These are phyloP conservation scores for Hippocampus abdominalis DNA, from an alignment of 2,113 vertebrate genomes.

Conservation along the genomic window DNA sequence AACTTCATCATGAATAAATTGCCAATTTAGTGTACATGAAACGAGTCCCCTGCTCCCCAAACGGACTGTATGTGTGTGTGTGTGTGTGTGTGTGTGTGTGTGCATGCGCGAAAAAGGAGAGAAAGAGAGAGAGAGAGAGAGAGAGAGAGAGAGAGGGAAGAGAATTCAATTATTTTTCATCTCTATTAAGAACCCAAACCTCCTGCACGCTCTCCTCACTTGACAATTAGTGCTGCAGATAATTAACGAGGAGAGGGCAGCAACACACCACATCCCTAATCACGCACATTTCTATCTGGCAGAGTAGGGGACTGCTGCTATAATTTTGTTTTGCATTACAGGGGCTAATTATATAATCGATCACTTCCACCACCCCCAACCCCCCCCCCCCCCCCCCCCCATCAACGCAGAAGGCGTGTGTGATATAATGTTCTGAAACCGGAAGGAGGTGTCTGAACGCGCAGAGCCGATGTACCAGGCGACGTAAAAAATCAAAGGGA, in stretches of 20 bases:
- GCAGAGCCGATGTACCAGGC: neutral
- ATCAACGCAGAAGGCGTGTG: conserved; percentile 28
- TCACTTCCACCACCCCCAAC: conserved; percentile 33
- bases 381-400: conserved; percentile 19
- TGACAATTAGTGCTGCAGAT: conserved; percentile 69
- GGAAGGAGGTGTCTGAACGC: conserved; percentile 5
- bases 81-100: conserved; percentile 29
- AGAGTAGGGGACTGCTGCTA: conserved; percentile 57
- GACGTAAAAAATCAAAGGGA: conserved; percentile 22
- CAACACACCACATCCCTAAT: conserved; percentile 63
- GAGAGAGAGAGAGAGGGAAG: conserved; percentile 27
- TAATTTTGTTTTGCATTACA: conserved; percentile 63
- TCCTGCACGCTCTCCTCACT: conserved; percentile 68
- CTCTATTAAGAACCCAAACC: conserved; percentile 70
- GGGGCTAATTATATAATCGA: conserved; percentile 66
- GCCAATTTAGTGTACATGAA: conserved; percentile 70
- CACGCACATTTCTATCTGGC: conserved; percentile 59
- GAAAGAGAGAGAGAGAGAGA: conserved; percentile 12
- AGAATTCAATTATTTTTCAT: conserved; percentile 72
- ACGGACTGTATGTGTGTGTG: conserved; percentile 33
- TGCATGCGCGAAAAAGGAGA: neutral
- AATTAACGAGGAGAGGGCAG: conserved; percentile 72
- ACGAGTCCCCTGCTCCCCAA: conserved; percentile 61
- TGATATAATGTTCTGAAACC: conserved; percentile 28
- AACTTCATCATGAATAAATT: conserved; percentile 71